Base-by-base conservation (phyloP, 1,140 invertebrate species). In the Batillaria attramentaria region DNA sequence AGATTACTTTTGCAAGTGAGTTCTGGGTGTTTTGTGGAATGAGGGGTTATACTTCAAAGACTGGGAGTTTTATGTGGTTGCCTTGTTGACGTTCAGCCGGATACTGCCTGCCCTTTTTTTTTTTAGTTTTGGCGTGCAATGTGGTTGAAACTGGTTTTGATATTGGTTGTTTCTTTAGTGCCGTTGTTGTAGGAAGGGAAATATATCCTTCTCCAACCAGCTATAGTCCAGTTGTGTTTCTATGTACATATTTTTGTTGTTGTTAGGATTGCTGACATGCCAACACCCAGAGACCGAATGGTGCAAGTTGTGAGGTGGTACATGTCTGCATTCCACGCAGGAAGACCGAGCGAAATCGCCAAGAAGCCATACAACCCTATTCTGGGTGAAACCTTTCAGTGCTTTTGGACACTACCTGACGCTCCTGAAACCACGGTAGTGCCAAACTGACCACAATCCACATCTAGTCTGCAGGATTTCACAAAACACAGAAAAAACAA, bases 261-360 rank as follows among this genome's bases (percentile, higher is more conserved):
- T 92, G 92, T 77, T 85, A 96, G 95, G 87, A 97, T 97, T 91
- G 94, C 95, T 31, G 96, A 97, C 89, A 92, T 95, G 88, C 91
- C 94, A 70, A 95, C 95, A 41, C 95, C 98, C 3, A 92, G 93
- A 81, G 97, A 98, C 75, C 93, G 98, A 72, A 98, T 99, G 94
- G 93, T 99, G 8, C 96, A 98, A 92, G 95, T 97, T 35, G 94
- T 98, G 0, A 75, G 88, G 62, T 91, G 90, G 90, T 92, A 92
- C 81, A 75, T 92, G 73, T 90, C 89, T 28, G 89, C 91, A 24
- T 92, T 92, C 81, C 98, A 99, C 92, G 98, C 98, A 35, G 97
- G 97, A 1, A 93, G 97, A 77, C 98, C 97, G 90, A 97, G 96
- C 82, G 94, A 95, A 42, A 96, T 99, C 2, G 91, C 91, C 65